phyloP scores from a whole-genome alignment of 1,140 invertebrate species.

The Euwallacea similis region DNA sequence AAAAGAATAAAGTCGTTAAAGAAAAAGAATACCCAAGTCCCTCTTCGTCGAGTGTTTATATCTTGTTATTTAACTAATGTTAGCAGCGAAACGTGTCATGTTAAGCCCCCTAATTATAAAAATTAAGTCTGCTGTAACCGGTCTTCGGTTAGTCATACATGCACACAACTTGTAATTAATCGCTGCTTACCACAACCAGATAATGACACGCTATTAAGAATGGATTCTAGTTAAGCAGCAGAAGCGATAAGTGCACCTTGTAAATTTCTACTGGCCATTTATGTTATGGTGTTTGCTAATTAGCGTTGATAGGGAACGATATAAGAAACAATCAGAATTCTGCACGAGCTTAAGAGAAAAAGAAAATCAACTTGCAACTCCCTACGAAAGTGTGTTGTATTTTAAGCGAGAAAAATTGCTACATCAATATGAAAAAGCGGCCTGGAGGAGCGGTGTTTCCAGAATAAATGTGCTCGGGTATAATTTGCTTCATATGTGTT shows the following conservation, averaged over 20 bases:
- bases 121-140: slow-evolving; percentile 21
- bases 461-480: slow-evolving; percentile 24
- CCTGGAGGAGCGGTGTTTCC: slow-evolving; percentile 9
- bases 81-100: slow-evolving; percentile 16
- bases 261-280: no score
- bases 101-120: slow-evolving; percentile 27
- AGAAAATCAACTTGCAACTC: no score
- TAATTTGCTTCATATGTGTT: slow-evolving; percentile 32
- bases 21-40: not conserved
- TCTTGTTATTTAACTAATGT: slow-evolving; percentile 18
- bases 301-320: no score
- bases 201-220: slow-evolving; percentile 28
- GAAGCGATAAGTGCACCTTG: not conserved
- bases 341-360: no score
- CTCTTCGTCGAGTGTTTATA: slow-evolving; percentile 16
- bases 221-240: slow-evolving; percentile 1
- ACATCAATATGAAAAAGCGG: slow-evolving; percentile 29
- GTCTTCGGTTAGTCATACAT: slow-evolving; percentile 29
- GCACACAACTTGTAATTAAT: slow-evolving; percentile 26
- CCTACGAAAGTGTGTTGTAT: slow-evolving; percentile 5
- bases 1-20: not conserved
- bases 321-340: no score
- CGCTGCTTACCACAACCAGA: slow-evolving; percentile 24
- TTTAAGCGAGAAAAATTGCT: slow-evolving; percentile 26
- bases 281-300: no score